Evolutionary conservation across 2,888 invertebrate genomes (phyloP), one percentile per base, ranked within the genome.

Genomic region (Globia sparganii): DNA sequence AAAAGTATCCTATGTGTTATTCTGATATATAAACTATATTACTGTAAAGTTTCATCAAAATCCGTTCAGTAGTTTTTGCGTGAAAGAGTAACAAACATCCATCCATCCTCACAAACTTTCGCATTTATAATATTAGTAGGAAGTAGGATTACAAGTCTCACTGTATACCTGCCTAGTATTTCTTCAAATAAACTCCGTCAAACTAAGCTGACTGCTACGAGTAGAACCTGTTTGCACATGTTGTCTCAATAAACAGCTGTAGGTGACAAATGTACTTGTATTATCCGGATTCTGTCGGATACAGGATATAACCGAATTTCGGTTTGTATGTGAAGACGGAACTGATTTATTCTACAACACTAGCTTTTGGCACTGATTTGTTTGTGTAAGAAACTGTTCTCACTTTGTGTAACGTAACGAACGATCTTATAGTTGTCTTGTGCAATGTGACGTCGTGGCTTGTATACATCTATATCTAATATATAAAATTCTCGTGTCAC

Each of bases 291-390:
- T 64, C 53, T 34, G 34, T 64, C 28, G 43, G 64, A 64, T 75
- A 56, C 56, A 75, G 43, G n/a, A 56, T 43, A 53, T 28, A 34
- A 21, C 31, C 31, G 49, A 25, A 64, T 31, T 40, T 74, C 31
- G 18, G 40, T 43, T 4, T 56, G 0, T 62, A 25, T 43, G n/a
- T 64, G 43, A 34, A 64, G 4, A 64, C 28, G n/a, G 64, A 56
- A 64, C 75, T 64, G 59, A 64, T 75, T 75, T 75, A n/a, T 75
- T 74, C 9, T 28, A 31, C 61, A 25, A 49, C 18, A 74, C n/a
- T 74, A 15, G 28, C 31, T 61, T 61, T 49, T 21, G 15, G 31
- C 21, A 49, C 9, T 49, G 18, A 40, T 75, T 62, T 49, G 18
- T 75, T 73, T 75, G n/a, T 11, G 8, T 13, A 49, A 13, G 3